Percentiles rank a stretch among this genome's conserved stretches.
Conservation (phyloP, 2,888 invertebrate genomes). For the Noctua janthe region DNA sequence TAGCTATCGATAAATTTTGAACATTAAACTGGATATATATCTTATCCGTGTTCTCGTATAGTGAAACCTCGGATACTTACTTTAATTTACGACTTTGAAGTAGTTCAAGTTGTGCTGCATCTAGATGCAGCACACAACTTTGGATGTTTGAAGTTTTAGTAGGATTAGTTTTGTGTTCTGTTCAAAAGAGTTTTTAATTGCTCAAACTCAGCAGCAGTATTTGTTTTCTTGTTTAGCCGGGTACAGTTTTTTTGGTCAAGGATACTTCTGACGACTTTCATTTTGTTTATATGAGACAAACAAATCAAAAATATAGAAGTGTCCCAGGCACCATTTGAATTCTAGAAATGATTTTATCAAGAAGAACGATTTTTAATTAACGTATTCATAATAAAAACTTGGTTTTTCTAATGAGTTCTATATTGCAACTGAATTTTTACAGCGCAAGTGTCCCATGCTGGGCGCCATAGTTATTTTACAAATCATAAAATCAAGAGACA, state of each 20-base stretch:
- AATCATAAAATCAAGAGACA: background rate
- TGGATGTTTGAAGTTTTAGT: background rate
- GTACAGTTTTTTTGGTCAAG: background rate
- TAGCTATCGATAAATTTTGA: constrained; percentile 30
- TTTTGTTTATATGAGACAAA: background rate
- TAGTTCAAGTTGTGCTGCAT: background rate
- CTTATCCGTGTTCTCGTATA: constrained; percentile 2
- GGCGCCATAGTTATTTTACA: background rate
- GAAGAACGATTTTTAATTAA: background rate
- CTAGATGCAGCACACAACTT: constrained; percentile 1
- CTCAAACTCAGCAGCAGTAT: background rate
- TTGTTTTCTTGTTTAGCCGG: background rate
- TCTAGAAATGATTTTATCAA: background rate
- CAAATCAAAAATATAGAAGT: background rate
- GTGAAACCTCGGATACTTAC: constrained; percentile 26
- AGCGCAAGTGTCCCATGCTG: background rate
- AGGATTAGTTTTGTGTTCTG: background rate
- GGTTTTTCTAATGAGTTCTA: background rate
- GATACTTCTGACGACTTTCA: background rate
- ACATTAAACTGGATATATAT: constrained; percentile 21
- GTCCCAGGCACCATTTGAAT: background rate
- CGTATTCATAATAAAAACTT: background rate
- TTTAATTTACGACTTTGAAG: constrained; percentile 42
- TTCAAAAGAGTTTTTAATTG: background rate
- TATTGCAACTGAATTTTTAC: background rate